These are phyloP conservation scores for Argyrosomus regius DNA, from an alignment of 2,797 vertebrate genomes.

Conservation along the genomic window DNA sequence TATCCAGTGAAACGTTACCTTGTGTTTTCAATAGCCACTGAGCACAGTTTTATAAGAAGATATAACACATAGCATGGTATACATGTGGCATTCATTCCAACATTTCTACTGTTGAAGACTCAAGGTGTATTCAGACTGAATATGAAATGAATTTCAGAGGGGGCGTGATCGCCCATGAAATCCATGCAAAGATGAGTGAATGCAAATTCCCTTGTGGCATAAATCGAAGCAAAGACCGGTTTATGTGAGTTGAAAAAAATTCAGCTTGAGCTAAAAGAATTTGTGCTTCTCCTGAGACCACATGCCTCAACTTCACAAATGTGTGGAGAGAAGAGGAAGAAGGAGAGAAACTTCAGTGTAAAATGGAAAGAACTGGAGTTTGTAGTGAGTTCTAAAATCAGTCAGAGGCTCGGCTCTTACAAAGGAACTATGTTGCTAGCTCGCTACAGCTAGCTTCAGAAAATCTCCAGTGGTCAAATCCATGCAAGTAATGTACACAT, in stretches of 20 bases:
- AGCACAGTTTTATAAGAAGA: not conserved
- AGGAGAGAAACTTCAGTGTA: not conserved
- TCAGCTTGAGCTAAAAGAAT: not conserved
- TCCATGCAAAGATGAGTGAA: not conserved
- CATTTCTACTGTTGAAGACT: not conserved
- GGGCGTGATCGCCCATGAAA: not conserved
- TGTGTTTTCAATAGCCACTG: not conserved
- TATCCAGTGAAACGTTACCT: not conserved
- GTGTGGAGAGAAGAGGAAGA: not conserved
- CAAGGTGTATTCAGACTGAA: not conserved
- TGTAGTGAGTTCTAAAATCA: not conserved
- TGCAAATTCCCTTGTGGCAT: not conserved
- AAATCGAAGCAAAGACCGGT: not conserved
- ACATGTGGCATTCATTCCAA: not conserved
- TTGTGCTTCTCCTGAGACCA: not conserved
- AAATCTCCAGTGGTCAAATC: too few relatives aligned
- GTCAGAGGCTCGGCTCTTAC: slow-evolving; percentile 4
- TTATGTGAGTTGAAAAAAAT: not conserved
- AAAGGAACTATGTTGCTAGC: not conserved
- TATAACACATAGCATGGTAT: not conserved
- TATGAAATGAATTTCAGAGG: not conserved
- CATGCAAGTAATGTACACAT: too few relatives aligned
- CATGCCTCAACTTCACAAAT: not conserved
- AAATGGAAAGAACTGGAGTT: not conserved
- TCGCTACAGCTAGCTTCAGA: not conserved